Base-by-base conservation (phyloP, 2,888 invertebrate species). In the Halocaridina rubra region DNA sequence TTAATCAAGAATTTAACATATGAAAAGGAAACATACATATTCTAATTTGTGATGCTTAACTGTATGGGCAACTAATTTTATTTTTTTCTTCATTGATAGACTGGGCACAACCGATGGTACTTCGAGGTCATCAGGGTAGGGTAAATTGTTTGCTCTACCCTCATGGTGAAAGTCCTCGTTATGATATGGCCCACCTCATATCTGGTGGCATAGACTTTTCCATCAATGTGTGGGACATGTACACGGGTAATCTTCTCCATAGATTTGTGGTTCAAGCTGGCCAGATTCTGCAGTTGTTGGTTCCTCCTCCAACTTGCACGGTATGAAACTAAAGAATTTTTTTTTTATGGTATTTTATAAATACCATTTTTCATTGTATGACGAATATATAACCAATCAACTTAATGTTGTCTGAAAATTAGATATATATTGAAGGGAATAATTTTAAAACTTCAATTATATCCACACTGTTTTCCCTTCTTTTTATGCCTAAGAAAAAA, bases 191-290 rank as follows among this genome's bases (percentile, higher is more conserved):
- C 0, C 95, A 96, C 90, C 92, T 98, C n/a, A 94, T 99, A 0
- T 98, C 98, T 0, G 99, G 99, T 0, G 98, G 98, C 0, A 96
- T 98, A 13, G 99, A 99, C 92, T 99, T 99, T 92, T 97, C 98
- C 0, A 98, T 98, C 2, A 97, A 97, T 89, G 92, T 99, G 0
- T 99, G 98, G 98, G 98, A 99, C 90, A 92, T 99, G 89, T 96
- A 96, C 90, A 95, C 95, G 39, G 98, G 98, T 2, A 94, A 94
- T 1, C 91, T 98, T 57, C 92, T 99, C 80, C 97, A 99, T 90
- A 94, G 98, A 3, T 99, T 99, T 92, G 98, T 98, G 90, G 98
- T 98, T 0, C 99, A 99, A 91, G 99, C 98, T 0, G 99, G 99
- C 0, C 98, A 98, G 92, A 96, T 99, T 16, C 95, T 96, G 0